Base-by-base conservation (phyloP, 2,113 vertebrate species). In the Gorsachius goisagi region DNA sequence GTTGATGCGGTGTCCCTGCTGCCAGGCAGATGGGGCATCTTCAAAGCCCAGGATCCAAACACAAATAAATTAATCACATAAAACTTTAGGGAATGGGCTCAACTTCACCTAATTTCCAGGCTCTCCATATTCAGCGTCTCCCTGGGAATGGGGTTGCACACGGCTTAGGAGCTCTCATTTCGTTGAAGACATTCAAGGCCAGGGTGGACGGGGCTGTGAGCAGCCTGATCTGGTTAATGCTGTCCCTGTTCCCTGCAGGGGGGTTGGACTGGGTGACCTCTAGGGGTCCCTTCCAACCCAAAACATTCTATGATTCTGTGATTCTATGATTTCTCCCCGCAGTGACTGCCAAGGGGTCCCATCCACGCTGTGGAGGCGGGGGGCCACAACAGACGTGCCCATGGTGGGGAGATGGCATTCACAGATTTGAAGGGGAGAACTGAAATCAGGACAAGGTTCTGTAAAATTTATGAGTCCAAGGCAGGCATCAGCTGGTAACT, bases 331-430 rank as follows among this genome's bases (percentile, higher is more conserved):
- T 41, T 30, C 74, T n/a, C n/a, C n/a, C n/a, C n/a, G n/a, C n/a
- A n/a, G n/a, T n/a, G n/a, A n/a, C n/a, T 63, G 62, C 9, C 17
- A 5, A 41, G 62, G 62, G 37, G 17, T 41, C 26, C 62, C 62
- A 41, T 37, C 26, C 37, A 39, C 6, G 37, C 62, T 63, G 35
- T 15, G 19, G 37, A 20, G 60, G 19, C 26, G 35, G 37, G 17
- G 35, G 23, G 35, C 59, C 59, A 20, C 26, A 20, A 16, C 41
- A 33, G 3, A 0, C 3, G 2, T 3, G 2, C 4, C 35, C 41
- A 2, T 3, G 23, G 14, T 60, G 62, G 76, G 55, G 76, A 41
- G 39, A 4, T 5, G 21, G 39, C 28, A 10, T 9, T 11, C 32
- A 5, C n/a, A n/a, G 41, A 23, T 63, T n/a, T 16, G 24, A 59